Evolutionary conservation across 2,113 vertebrate genomes (phyloP), one percentile per base, ranked within the genome.

Genomic region (Pachyramphus minor): DNA sequence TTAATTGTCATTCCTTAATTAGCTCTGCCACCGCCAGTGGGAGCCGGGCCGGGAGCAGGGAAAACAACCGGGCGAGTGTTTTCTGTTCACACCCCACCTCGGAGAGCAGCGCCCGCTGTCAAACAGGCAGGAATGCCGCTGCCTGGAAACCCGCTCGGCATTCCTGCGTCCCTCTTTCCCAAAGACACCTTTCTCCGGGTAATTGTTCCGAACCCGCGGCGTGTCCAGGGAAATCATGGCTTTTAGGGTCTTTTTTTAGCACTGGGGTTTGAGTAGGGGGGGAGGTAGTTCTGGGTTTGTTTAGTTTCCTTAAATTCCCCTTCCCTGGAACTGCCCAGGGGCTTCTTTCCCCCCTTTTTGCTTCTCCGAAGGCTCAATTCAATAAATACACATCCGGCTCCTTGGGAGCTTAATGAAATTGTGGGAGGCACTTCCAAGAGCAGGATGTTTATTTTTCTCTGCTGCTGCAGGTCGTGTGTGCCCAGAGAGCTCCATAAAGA

Each of bases 361-460:
- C 75, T 81, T 93, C 89, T 94, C 91, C 5, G 11, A 41, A 45
- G 92, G 53, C 88, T 89, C 89, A 22, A 11, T 64, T 93, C 94
- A 89, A 91, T 95, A 91, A 94, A 87, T 7, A 73, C 14, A 93
- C 84, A 95, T 96, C 94, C 62, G 58, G 49, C 80, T 86, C 84
- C 95, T 74, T 84, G 2, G 3, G 41, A 21, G 42, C 78, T 87
- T 87, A 72, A 94, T 96, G 96, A 95, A 96, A 92, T 45, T 45
- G 89, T n/a, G 56, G 6, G 12, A 84, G 96, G 86, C 56, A 8
- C 80, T 92, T 87, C 47, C 74, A 49, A 44, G 71, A 62, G 71
- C 45, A 95, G 81, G 93, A 94, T 96, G 93, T 95, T 97, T 96
- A 62, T 94, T 96, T 95, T 97, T 80, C 87, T 95, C 87, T 41